These are phyloP conservation scores for Euthynnus affinis DNA, from an alignment of 2,797 vertebrate genomes.

Conservation along the genomic window DNA sequence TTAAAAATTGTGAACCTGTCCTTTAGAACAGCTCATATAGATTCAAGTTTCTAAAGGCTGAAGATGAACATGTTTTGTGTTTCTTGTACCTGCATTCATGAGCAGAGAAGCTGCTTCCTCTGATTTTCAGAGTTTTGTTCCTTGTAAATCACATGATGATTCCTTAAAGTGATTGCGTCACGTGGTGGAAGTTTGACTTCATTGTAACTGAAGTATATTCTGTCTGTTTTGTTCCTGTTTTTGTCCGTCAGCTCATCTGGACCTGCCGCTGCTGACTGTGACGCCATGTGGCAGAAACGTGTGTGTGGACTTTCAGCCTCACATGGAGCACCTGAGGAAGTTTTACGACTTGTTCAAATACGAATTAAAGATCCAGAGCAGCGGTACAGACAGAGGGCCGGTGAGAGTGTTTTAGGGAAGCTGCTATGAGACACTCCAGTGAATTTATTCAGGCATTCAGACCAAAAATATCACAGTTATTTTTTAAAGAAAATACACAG, in stretches of 20 bases:
- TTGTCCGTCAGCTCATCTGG: conserved; percentile 54
- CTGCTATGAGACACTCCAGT: too few species aligned
- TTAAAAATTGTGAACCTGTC: too few species aligned
- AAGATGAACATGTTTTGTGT: too few species aligned
- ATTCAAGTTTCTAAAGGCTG: too few species aligned
- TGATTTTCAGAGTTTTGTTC: too few species aligned
- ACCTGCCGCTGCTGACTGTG: conserved; percentile 57
- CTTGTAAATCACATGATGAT: background rate
- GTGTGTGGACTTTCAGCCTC: conserved; percentile 60
- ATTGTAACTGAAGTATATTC: background rate
- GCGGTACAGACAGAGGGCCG: rapidly evolving
- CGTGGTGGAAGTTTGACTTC: background rate
- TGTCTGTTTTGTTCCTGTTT: background rate
- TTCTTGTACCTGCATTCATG: too few species aligned
- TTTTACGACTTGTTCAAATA: conserved; percentile 35
- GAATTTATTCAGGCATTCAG: too few species aligned
- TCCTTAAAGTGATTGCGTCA: background rate
- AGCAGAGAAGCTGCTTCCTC: too few species aligned
- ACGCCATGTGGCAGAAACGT: conserved; percentile 25
- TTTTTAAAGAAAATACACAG: background rate
- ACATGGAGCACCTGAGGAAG: background rate
- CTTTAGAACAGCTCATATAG: too few species aligned
- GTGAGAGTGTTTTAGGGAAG: conserved; percentile 19
- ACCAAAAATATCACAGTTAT: background rate
- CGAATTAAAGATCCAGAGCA: conserved; percentile 37